phyloP scores from a whole-genome alignment of 2,888 invertebrate species.

The Liodrosophila aerea region DNA sequence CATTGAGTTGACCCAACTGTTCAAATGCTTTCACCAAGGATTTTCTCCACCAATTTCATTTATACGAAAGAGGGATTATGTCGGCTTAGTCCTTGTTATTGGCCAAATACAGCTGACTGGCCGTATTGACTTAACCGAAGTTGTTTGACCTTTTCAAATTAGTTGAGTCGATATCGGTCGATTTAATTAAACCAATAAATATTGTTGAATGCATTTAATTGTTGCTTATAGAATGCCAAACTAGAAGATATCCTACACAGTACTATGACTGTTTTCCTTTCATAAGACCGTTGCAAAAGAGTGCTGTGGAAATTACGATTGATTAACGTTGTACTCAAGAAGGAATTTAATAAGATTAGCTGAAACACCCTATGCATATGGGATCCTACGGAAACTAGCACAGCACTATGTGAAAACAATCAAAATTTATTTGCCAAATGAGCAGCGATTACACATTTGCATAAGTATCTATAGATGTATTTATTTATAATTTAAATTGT shows the following conservation, averaged over 20 bases:
- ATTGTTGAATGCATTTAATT: background rate
- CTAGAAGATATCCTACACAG: no score
- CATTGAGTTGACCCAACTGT: background rate
- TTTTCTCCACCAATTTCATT: slow-evolving; percentile 19
- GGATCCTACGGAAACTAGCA: no score
- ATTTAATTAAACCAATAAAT: slow-evolving; percentile 21
- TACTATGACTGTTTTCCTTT: no score
- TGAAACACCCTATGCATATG: no score
- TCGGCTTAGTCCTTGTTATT: slow-evolving; percentile 34
- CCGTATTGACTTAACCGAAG: background rate
- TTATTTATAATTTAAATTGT: slow-evolving; percentile 26
- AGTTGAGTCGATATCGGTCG: slow-evolving; percentile 22
- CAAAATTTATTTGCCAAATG: background rate
- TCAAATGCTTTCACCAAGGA: slow-evolving; percentile 21
- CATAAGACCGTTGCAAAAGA: no score
- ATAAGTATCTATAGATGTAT: slow-evolving; percentile 1
- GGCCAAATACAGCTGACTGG: slow-evolving; percentile 7
- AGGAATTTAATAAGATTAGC: no score
- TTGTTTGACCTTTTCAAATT: slow-evolving; percentile 21
- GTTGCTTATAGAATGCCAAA: no score
- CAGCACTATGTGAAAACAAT: no score
- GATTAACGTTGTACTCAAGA: no score
- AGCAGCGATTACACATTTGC: slow-evolving; percentile 8
- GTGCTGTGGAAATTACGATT: no score
- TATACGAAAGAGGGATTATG: slow-evolving; percentile 21